phyloP scores from a whole-genome alignment of 2,888 invertebrate genomes.

The Ophioninae sp. region DNA sequence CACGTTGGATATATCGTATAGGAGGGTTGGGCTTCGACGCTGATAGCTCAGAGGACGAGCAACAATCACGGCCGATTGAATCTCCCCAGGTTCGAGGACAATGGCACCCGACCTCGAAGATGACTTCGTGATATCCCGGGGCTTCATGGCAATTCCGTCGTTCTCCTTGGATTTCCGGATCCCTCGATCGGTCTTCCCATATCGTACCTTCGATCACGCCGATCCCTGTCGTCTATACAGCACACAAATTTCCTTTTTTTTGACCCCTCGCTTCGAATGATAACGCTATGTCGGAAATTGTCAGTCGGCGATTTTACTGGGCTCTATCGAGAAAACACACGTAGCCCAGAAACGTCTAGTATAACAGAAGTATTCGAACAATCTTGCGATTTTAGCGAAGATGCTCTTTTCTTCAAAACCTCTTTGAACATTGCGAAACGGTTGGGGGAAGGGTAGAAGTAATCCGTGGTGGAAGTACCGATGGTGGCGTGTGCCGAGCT shows the following conservation, averaged over 20 bases:
- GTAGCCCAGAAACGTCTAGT: neutral
- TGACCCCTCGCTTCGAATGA: neutral
- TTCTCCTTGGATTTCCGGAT: constrained; percentile 20
- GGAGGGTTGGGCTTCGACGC: constrained; percentile 62
- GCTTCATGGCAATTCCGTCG: constrained; percentile 28
- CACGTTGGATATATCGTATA: constrained; percentile 32
- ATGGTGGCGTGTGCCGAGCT: constrained; percentile 53
- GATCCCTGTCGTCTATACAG: constrained; percentile 5
- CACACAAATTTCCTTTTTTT: neutral
- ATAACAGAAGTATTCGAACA: neutral
- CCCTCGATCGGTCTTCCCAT: constrained; percentile 11
- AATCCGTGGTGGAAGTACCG: neutral
- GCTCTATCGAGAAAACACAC: constrained; percentile 7
- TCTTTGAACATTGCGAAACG: neutral
- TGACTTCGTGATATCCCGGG: constrained; percentile 65
- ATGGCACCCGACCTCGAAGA: constrained; percentile 64
- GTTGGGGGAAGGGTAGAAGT: constrained; percentile 14
- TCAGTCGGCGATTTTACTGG: constrained; percentile 27
- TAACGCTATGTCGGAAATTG: constrained; percentile 34
- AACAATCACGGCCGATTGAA: constrained; percentile 78
- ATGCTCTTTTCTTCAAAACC: neutral
- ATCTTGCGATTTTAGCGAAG: neutral
- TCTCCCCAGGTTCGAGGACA: constrained; percentile 65
- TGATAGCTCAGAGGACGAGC: constrained; percentile 66
- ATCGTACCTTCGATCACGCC: neutral